phyloP scores from a whole-genome alignment of 2,797 vertebrate species.

The Tokudaia tokunoshimensis region DNA sequence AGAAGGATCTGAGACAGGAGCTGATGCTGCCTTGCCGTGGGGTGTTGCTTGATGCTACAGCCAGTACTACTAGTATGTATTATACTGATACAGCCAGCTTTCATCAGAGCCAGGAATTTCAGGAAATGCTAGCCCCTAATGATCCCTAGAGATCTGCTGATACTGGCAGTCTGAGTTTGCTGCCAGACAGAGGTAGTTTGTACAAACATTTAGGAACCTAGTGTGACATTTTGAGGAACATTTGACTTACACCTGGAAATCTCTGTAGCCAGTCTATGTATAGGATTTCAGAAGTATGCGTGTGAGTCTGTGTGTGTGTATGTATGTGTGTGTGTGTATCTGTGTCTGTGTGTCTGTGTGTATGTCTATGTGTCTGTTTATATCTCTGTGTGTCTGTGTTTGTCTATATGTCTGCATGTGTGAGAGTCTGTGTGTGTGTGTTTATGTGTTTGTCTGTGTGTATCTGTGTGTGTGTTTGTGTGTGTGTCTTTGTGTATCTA shows the following conservation, averaged over 20 bases:
- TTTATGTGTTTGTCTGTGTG: not conserved
- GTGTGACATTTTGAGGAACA: not conserved
- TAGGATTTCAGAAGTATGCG: not conserved
- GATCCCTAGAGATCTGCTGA: not conserved
- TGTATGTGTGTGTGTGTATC: not conserved
- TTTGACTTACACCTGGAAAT: rapidly evolving
- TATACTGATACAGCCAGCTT: slow-evolving; percentile 10
- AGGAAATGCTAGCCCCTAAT: slow-evolving; percentile 18
- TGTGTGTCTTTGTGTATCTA: too few relatives aligned
- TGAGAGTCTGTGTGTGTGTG: too few relatives aligned
- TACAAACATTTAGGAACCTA: not conserved
- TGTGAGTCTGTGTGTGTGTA: not conserved
- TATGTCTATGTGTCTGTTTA: not conserved
- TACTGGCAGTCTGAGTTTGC: not conserved
- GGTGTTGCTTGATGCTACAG: not conserved
- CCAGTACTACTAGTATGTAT: not conserved
- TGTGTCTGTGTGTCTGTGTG: not conserved
- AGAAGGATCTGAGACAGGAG: not conserved
- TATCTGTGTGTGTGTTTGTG: not conserved
- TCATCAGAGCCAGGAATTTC: slow-evolving; percentile 34
- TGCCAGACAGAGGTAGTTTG: not conserved
- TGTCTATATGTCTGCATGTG: not conserved
- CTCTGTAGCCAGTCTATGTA: too few relatives aligned
- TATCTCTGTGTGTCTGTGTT: too few relatives aligned
- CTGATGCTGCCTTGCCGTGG: not conserved